These are phyloP conservation scores for Mastomys natalensis DNA, from an alignment of 2,113 vertebrate genomes.

Conservation along the genomic window DNA sequence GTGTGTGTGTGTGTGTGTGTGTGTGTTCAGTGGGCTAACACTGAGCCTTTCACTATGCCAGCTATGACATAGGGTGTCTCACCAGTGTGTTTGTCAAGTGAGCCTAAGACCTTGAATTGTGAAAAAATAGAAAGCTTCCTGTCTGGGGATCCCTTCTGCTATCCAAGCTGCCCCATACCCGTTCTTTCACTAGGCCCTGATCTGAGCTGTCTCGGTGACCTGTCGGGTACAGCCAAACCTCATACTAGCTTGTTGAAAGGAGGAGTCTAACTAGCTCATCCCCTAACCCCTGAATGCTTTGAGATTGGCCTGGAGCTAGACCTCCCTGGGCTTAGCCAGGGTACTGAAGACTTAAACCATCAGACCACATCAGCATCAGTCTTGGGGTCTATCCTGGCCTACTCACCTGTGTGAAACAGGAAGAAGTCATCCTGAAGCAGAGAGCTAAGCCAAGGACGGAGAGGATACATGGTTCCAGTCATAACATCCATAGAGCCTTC, in stretches of 20 bases:
- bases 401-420: neutral
- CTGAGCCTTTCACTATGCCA: too few relatives aligned
- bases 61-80: too few relatives aligned
- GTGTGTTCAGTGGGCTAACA: neutral
- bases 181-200: neutral
- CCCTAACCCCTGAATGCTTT: neutral
- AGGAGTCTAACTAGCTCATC: neutral
- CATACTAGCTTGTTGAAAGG: neutral
- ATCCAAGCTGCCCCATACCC: neutral
- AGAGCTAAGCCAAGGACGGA: neutral
- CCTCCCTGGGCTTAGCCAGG: neutral
- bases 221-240: too few relatives aligned
- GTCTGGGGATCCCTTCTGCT: neutral
- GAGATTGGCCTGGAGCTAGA: neutral
- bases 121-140: neutral
- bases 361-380: neutral
- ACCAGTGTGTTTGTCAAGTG: neutral
- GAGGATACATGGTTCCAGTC: neutral
- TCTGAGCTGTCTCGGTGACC: neutral
- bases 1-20: neutral
- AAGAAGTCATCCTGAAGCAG: neutral
- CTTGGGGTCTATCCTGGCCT: neutral
- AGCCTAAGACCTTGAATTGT: neutral
- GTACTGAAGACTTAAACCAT: neutral
- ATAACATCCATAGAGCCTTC: neutral